These are phyloP conservation scores for Sinocyclocheilus grahami DNA, from an alignment of 2,113 vertebrate species.

Conservation along the genomic window DNA sequence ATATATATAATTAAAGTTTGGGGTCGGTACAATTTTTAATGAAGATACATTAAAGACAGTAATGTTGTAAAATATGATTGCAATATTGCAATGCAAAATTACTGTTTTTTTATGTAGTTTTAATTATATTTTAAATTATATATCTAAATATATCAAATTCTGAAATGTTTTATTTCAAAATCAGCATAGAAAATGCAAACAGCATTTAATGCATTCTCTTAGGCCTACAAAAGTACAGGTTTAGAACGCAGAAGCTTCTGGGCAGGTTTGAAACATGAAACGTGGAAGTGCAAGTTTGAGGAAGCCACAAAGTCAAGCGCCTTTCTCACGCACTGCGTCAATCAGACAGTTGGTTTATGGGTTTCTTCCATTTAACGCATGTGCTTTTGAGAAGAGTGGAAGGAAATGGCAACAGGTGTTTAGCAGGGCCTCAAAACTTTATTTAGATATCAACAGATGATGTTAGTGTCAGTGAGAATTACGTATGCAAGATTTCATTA, in stretches of 20 bases:
- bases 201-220: not conserved
- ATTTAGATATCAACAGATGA: conserved; percentile 25
- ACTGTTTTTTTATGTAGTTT: no score
- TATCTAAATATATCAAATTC: not conserved
- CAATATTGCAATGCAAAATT: no score
- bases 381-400: not conserved
- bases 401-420: conserved; percentile 50
- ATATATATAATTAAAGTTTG: no score
- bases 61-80: no score
- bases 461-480: not conserved
- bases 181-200: not conserved
- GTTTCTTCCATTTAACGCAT: conserved; percentile 30
- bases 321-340: not conserved
- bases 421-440: conserved; percentile 16
- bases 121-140: not conserved
- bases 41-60: no score
- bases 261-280: conserved; percentile 33
- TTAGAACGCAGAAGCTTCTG: not conserved
- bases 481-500: not conserved
- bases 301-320: not conserved
- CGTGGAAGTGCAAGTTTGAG: conserved; percentile 23
- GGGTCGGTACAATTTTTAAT: no score
- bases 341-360: not conserved
- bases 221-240: not conserved
- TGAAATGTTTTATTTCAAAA: not conserved